Evolutionary conservation across 2,113 vertebrate genomes (phyloP).

Genomic region (Ptilorrhoa leucosticta): DNA sequence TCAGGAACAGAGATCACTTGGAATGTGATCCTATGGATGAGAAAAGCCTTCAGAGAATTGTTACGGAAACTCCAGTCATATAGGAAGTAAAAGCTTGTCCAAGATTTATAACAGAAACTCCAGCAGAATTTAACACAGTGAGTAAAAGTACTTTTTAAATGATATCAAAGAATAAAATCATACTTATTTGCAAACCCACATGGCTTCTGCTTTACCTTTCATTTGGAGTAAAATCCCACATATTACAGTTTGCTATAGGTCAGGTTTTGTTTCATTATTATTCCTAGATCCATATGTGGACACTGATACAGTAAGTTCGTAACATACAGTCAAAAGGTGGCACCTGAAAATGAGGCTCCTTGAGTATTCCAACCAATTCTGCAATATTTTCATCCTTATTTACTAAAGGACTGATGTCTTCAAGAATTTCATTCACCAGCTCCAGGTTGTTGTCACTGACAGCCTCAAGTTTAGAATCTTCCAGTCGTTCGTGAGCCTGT

Average conservation of each 20-base stretch:
- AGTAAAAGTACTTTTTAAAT: not conserved
- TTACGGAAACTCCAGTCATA: not conserved
- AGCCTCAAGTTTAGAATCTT: conserved; percentile 92
- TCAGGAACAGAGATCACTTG: not conserved
- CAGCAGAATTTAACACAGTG: not conserved
- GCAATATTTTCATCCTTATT: conserved; percentile 81
- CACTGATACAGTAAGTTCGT: not conserved
- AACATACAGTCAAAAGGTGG: not conserved
- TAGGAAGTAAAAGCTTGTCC: not conserved
- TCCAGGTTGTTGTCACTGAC: conserved; percentile 92
- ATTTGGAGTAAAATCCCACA: not conserved
- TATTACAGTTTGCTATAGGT: not conserved
- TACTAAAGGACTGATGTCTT: conserved; percentile 84
- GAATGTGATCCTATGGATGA: not conserved
- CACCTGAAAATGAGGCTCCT: conserved; percentile 96
- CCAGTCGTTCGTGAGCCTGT: conserved; percentile 93
- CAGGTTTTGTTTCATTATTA: not conserved
- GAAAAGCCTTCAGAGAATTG: not conserved
- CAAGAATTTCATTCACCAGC: conserved; percentile 90
- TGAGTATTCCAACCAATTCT: conserved; percentile 88
- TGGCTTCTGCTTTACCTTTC: not conserved
- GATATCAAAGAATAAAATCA: not conserved
- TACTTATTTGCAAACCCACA: not conserved
- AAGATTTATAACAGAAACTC: not conserved
- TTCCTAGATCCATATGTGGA: not conserved